These are phyloP conservation scores for Drosophila pseudotakahashii DNA, from an alignment of 2,888 invertebrate genomes.

Conservation along the genomic window DNA sequence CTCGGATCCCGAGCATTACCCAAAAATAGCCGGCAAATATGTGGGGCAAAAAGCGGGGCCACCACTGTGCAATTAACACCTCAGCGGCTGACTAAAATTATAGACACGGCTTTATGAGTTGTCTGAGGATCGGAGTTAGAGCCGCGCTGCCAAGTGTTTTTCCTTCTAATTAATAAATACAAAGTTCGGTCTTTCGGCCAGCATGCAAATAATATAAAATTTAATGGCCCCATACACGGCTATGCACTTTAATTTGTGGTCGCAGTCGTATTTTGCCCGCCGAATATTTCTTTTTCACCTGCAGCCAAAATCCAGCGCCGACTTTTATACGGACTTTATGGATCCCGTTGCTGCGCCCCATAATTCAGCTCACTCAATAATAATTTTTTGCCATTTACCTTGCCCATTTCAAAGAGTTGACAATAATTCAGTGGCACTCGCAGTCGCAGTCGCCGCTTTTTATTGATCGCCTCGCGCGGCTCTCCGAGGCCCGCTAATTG, in stretches of 20 bases:
- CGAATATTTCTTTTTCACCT: slow-evolving; percentile 64
- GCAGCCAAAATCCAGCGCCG: slow-evolving; percentile 41
- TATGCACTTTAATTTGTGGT: slow-evolving; percentile 72
- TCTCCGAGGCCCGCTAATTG: slow-evolving; percentile 63
- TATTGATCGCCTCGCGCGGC: slow-evolving; percentile 31
- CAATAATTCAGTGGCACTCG: slow-evolving; percentile 70
- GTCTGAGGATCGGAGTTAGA: slow-evolving; percentile 9
- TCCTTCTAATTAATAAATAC: slow-evolving; percentile 75
- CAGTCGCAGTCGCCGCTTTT: slow-evolving; percentile 9
- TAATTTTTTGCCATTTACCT: slow-evolving; percentile 72
- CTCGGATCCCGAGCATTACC: slow-evolving; percentile 38
- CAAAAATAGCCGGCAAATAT: slow-evolving; percentile 30
- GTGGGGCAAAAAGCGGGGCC: slow-evolving; percentile 50
- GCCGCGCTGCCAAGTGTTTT: slow-evolving; percentile 37
- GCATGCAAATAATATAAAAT: slow-evolving; percentile 66
- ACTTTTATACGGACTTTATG: slow-evolving; percentile 30
- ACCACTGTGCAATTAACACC: slow-evolving; percentile 81
- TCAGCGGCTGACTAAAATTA: slow-evolving; percentile 73
- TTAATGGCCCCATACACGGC: slow-evolving; percentile 68
- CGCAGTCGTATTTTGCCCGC: slow-evolving; percentile 54
- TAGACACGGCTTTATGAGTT: slow-evolving; percentile 54
- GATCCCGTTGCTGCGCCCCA: slow-evolving; percentile 49
- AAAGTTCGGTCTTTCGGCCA: slow-evolving; percentile 19
- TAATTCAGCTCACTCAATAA: slow-evolving; percentile 74
- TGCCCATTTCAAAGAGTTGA: slow-evolving; percentile 73